A percentile compares a stretch with the other conserved stretches of the same genome.
Conservation (phyloP, 2,888 invertebrate species). For the Rhagium mordax region DNA sequence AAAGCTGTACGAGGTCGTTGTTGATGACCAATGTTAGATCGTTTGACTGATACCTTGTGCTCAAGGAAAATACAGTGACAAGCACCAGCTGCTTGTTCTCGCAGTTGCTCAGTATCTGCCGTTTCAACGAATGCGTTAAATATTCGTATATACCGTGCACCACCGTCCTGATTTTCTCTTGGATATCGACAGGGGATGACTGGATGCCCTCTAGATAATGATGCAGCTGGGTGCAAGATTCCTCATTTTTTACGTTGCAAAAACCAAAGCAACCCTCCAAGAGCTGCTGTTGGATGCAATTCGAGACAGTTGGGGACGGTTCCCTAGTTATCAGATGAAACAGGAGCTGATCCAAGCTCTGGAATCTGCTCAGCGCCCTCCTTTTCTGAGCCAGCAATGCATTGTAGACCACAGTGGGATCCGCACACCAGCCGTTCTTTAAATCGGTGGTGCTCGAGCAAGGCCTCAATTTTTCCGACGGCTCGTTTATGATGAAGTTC, state of each 20-base stretch:
- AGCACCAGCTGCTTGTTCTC: constrained; percentile 69
- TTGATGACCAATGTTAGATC: constrained; percentile 75
- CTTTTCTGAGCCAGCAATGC: constrained; percentile 65
- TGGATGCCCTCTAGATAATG: constrained; percentile 75
- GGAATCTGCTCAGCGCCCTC: constrained; percentile 59
- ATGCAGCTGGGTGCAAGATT: constrained; percentile 69
- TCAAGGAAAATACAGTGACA: constrained; percentile 73
- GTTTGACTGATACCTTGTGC: constrained; percentile 72
- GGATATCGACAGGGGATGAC: constrained; percentile 70
- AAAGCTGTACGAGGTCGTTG: constrained; percentile 71
- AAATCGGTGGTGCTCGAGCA: constrained; percentile 48
- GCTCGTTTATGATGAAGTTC: constrained; percentile 65
- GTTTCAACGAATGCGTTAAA: constrained; percentile 70
- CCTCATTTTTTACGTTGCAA: constrained; percentile 64
- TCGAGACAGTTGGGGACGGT: constrained; percentile 62
- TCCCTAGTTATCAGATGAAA: constrained; percentile 62
- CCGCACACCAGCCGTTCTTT: constrained; percentile 66
- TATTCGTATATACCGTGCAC: constrained; percentile 72
- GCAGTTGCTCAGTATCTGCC: constrained; percentile 56
- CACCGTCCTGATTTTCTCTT: constrained; percentile 71
- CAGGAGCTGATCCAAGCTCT: constrained; percentile 65
- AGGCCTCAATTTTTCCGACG: constrained; percentile 59
- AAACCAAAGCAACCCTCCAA: constrained; percentile 74
- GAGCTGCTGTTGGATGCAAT: constrained; percentile 71
- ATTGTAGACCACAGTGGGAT: constrained; percentile 60